A percentile compares a stretch with the other conserved stretches of the same genome.
phyloP scores from a whole-genome alignment of 2,888 invertebrate species.

The Cantharis lateralis region DNA sequence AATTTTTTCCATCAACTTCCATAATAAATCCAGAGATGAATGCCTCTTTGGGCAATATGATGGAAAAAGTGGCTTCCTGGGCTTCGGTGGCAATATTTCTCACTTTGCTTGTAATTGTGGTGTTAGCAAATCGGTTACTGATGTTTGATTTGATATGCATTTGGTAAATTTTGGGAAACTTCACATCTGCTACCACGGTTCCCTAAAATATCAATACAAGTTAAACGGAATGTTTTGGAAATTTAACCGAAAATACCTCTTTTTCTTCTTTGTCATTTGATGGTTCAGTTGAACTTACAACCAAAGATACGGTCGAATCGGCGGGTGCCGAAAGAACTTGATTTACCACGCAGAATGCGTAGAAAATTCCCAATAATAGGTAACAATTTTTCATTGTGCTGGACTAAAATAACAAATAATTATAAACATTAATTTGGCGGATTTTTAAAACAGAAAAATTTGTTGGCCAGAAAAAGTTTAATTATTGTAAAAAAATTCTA shows the following conservation, averaged over 20 bases:
- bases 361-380: neutral
- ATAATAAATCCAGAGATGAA: constrained; percentile 73
- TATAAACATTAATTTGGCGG: too few species aligned
- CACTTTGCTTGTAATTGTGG: constrained; percentile 66
- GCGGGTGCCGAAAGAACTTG: neutral
- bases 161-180: constrained; percentile 58
- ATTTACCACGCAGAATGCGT: neutral
- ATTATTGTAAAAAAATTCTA: too few species aligned
- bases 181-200: neutral
- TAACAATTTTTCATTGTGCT: neutral
- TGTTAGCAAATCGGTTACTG: constrained; percentile 68
- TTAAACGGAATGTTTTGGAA: neutral
- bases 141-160: constrained; percentile 69
- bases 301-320: neutral
- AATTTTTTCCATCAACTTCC: constrained; percentile 67
- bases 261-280: neutral
- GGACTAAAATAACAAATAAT: neutral
- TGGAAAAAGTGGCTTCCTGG: constrained; percentile 68
- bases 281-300: neutral
- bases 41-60: constrained; percentile 72
- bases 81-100: constrained; percentile 64
- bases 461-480: too few species aligned
- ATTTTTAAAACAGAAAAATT: too few species aligned
- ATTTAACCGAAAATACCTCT: neutral
- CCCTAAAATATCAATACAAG: neutral